Conservation (phyloP, 2,797 vertebrate species). For the Psittacula derbiana region DNA sequence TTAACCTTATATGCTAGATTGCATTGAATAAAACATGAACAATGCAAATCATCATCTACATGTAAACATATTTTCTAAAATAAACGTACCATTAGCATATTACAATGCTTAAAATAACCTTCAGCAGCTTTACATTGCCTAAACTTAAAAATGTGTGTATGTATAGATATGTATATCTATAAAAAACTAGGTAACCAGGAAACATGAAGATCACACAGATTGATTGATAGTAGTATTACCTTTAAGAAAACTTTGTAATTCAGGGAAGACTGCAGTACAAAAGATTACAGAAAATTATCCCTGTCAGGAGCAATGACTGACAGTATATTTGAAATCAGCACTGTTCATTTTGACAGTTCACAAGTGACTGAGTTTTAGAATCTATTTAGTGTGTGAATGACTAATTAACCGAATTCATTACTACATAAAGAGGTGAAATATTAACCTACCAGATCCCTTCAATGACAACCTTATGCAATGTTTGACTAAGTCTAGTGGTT, state of each 20-base stretch:
- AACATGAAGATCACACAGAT: neutral
- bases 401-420: conserved; percentile 35
- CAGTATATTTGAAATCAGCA: conserved; percentile 33
- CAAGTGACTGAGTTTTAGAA: conserved; percentile 18
- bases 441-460: neutral
- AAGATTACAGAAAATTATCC: conserved; percentile 3
- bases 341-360: conserved; percentile 41
- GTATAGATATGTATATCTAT: neutral
- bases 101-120: neutral
- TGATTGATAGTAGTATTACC: neutral
- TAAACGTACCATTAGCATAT: neutral
- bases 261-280: neutral
- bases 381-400: conserved; percentile 21
- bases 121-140: neutral
- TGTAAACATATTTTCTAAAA: neutral
- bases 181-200: neutral
- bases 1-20: neutral
- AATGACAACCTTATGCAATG: neutral
- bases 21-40: neutral
- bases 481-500: neutral
- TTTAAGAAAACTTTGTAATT: neutral
- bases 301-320: conserved; percentile 15
- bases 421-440: neutral
- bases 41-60: neutral
- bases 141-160: neutral